These are phyloP conservation scores for Pteruthius melanotis DNA, from an alignment of 2,113 vertebrate genomes.

Conservation along the genomic window DNA sequence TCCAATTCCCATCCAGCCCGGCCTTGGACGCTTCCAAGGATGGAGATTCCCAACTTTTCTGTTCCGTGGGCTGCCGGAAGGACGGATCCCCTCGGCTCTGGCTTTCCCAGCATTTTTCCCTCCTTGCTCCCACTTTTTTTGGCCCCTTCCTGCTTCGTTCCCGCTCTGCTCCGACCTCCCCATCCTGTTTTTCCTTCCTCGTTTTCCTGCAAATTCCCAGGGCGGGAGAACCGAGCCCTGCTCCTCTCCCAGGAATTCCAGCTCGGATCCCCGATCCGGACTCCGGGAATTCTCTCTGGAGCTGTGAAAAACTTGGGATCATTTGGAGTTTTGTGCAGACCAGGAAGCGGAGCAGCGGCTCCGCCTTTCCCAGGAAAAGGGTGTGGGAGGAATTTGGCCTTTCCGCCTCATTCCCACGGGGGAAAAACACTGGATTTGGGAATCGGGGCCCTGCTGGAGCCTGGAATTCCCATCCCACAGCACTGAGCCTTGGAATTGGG, in stretches of 20 bases:
- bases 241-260: not conserved
- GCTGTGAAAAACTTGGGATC: not conserved
- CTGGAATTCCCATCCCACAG: not conserved
- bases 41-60: not conserved
- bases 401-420: not conserved
- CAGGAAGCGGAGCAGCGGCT: not conserved
- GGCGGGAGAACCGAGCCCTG: no score
- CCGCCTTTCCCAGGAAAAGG: not conserved
- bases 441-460: not conserved
- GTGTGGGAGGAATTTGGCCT: not conserved
- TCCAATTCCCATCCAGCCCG: not conserved
- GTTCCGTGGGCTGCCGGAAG: not conserved
- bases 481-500: rapidly evolving
- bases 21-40: not conserved
- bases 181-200: not conserved
- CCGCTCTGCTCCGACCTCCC: not conserved
- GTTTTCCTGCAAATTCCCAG: not conserved
- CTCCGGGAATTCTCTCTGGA: not conserved
- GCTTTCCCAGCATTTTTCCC: not conserved
- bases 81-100: rapidly evolving
- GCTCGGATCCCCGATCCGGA: not conserved
- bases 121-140: rapidly evolving
- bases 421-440: not conserved
- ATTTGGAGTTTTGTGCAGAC: not conserved
- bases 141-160: not conserved